Base-by-base conservation (phyloP, 2,113 vertebrate genomes). In the Myodes glareolus region DNA sequence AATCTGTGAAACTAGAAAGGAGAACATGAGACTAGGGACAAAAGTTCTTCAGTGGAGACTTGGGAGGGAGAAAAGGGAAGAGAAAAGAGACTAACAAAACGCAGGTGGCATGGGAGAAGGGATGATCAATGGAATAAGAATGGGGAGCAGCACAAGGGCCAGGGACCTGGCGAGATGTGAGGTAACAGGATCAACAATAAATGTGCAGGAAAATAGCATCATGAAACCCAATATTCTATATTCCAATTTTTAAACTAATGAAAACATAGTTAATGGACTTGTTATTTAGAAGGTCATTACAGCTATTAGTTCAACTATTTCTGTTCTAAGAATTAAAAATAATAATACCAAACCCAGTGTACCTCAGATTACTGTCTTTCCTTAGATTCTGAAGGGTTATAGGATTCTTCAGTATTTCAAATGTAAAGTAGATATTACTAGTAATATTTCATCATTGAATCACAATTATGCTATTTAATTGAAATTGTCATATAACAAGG, bases 241-340 rank as follows among this genome's bases (percentile, higher is more conserved):
- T 89, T 5, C 25, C 86, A 94, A 68, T 14, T 90, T 27, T 31
- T 36, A 67, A 90, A 86, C 63, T 91, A 55, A 23, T 92, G 31
- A 31, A 84, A 85, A 85, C 39, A 9, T 45, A 45, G 16, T 95
- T 33, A 86, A 76, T 88, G 72, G 45, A 84, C 42, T 19, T 68
- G 25, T 72, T 61, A 50, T 81, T 94, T 82, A 55, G 7, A 17
- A 76, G 90, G 25, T 73, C 52, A 93, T 16, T n/a, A 70, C 10
- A 33, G 52, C 75, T 61, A 11, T 92, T 82, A 52, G 16, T 93
- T 33, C 76, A 91, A 90, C 88, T 91, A 90, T 63, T 31, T 95
- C 25, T 96, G 65, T 58, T 95, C 72, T 91, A 95, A 92, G 52
- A 96, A 87, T 77, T 92, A 33, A 88, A 97, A 95, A 91, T 27